These are phyloP conservation scores for Echinops telfairi DNA, from an alignment of 2,113 vertebrate genomes.

Conservation along the genomic window DNA sequence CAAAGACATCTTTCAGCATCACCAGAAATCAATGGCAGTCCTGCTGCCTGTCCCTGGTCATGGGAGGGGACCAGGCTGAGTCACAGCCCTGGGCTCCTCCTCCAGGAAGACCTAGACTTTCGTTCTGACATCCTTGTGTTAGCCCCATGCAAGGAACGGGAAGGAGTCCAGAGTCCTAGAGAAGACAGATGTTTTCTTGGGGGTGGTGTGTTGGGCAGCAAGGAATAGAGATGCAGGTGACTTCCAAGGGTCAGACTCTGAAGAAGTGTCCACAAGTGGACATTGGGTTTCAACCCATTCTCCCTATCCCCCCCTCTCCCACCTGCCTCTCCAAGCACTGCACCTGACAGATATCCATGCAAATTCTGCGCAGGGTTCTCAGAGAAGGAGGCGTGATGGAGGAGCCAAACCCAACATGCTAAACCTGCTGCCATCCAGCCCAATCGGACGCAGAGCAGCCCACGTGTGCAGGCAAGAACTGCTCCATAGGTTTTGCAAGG, in stretches of 20 bases:
- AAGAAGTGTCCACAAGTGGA: neutral
- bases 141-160: neutral
- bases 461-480: neutral
- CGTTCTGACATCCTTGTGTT: neutral
- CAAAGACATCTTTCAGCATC: neutral
- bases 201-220: neutral
- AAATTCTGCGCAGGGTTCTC: neutral
- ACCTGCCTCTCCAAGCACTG: neutral
- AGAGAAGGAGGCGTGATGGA: neutral
- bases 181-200: neutral
- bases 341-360: neutral
- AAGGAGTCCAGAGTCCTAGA: no score
- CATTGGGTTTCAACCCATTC: neutral
- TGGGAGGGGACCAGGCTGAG: neutral
- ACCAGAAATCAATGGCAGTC: neutral
- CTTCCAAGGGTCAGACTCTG: neutral
- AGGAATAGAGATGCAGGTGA: neutral
- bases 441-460: neutral
- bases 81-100: neutral
- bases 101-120: neutral
- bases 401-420: neutral
- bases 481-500: neutral
- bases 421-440: neutral
- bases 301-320: rapidly evolving
- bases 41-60: neutral